Percentiles rank a stretch among this genome's conserved stretches.
Evolutionary conservation across 2,113 vertebrate genomes (phyloP).

Genomic region (Cygnus buccinator): DNA sequence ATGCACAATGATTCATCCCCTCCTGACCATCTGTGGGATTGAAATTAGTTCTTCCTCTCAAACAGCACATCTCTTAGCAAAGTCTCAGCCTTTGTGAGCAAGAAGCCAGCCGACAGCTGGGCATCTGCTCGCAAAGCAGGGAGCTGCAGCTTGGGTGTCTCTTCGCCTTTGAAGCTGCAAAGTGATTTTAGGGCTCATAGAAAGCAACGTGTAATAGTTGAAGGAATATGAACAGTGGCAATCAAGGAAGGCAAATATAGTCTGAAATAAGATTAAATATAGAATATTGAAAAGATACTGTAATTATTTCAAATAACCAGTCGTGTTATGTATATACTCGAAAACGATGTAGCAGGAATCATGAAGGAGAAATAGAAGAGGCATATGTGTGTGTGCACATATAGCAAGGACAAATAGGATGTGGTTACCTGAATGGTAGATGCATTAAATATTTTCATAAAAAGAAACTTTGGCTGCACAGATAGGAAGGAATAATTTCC

Average conservation of each 20-base stretch:
- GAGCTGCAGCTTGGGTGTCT: background rate
- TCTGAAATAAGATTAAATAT: background rate
- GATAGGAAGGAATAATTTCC: background rate
- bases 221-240: background rate
- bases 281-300: background rate
- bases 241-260: background rate
- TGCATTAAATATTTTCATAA: background rate
- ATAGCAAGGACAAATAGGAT: background rate
- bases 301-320: background rate
- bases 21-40: background rate
- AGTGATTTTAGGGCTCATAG: background rate
- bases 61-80: accelerated
- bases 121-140: background rate
- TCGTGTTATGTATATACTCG: background rate
- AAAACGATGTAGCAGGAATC: background rate
- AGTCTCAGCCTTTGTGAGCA: background rate
- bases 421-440: background rate
- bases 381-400: background rate
- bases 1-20: background rate
- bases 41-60: background rate
- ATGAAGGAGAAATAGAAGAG: background rate
- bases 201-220: background rate
- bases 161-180: background rate
- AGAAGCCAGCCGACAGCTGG: background rate
- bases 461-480: background rate